These are phyloP conservation scores for Ancistrus triradiatus DNA, from an alignment of 2,113 vertebrate genomes.

Conservation along the genomic window DNA sequence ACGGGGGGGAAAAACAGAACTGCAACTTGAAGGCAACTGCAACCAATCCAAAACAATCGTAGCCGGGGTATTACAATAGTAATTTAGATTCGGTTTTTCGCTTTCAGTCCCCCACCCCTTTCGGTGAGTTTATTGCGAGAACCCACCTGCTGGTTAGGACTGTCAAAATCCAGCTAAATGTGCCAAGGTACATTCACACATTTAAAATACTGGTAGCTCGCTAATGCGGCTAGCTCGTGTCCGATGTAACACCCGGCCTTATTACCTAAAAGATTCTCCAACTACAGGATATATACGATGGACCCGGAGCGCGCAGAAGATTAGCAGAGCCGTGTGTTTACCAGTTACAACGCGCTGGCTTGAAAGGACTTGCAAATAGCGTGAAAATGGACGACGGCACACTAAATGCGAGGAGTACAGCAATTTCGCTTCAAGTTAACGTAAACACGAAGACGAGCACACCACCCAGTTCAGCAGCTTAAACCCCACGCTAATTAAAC, in stretches of 20 bases:
- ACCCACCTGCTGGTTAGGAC: slow-evolving; percentile 34
- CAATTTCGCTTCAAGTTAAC: too few species aligned
- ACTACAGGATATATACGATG: too few species aligned
- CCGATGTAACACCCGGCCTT: too few species aligned
- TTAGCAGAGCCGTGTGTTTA: too few species aligned
- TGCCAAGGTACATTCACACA: slow-evolving; percentile 22
- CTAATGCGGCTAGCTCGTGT: slow-evolving; percentile 9
- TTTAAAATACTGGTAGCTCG: slow-evolving; percentile 11
- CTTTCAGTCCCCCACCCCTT: not conserved
- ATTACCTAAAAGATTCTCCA: too few species aligned
- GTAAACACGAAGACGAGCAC: too few species aligned
- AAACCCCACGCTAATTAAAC: slow-evolving; percentile 2
- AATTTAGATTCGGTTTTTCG: not conserved
- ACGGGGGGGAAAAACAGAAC: not conserved
- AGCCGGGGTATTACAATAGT: slow-evolving; percentile 1
- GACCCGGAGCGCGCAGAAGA: too few species aligned
- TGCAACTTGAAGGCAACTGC: slow-evolving; percentile 4
- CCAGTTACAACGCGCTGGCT: not conserved
- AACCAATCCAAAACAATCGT: slow-evolving; percentile 1
- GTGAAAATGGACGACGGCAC: slow-evolving; percentile 18
- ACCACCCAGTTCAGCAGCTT: slow-evolving; percentile 6
- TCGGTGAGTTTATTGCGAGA: slow-evolving; percentile 12
- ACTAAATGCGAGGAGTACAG: too few species aligned
- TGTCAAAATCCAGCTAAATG: slow-evolving; percentile 15
- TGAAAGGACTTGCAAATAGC: not conserved